These are phyloP conservation scores for Diplosoma virens DNA, from an alignment of 23 tunicate genomes.

Conservation along the genomic window DNA sequence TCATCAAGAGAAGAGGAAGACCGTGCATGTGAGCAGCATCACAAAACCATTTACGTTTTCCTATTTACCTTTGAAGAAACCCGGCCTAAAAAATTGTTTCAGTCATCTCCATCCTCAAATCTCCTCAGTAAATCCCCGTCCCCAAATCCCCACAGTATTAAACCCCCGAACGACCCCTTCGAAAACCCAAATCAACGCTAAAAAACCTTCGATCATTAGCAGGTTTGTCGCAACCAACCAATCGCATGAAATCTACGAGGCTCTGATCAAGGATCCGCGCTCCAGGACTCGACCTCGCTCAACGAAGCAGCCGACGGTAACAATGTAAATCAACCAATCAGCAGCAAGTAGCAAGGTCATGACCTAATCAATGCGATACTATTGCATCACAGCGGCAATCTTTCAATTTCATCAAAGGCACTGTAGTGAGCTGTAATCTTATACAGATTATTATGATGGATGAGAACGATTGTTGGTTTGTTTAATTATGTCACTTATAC, in stretches of 20 bases:
- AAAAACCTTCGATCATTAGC: constrained; percentile 15
- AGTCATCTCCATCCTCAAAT: background rate
- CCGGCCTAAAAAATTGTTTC: background rate
- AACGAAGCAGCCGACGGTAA: constrained; percentile 25
- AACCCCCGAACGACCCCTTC: background rate
- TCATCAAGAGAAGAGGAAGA: background rate
- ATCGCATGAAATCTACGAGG: constrained; percentile 21
- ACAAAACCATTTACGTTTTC: constrained; percentile 59
- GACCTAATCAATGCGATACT: background rate
- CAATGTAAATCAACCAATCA: background rate
- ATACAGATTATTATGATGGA: too few relatives aligned
- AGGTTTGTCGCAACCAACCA: constrained; percentile 18
- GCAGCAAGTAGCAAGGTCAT: constrained; percentile 5
- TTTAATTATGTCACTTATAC: too few relatives aligned
- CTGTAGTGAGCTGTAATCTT: too few relatives aligned
- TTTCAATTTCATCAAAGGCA: too few relatives aligned
- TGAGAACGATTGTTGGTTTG: too few relatives aligned
- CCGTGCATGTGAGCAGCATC: background rate
- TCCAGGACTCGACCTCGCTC: too few relatives aligned
- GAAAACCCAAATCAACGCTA: background rate
- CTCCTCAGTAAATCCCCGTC: background rate
- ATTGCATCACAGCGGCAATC: background rate
- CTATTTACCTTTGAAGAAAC: constrained; percentile 33
- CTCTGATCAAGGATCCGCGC: constrained; percentile 3
- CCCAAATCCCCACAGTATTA: background rate